phyloP scores from a whole-genome alignment of 2,113 vertebrate genomes.

The Symphodus melops region DNA sequence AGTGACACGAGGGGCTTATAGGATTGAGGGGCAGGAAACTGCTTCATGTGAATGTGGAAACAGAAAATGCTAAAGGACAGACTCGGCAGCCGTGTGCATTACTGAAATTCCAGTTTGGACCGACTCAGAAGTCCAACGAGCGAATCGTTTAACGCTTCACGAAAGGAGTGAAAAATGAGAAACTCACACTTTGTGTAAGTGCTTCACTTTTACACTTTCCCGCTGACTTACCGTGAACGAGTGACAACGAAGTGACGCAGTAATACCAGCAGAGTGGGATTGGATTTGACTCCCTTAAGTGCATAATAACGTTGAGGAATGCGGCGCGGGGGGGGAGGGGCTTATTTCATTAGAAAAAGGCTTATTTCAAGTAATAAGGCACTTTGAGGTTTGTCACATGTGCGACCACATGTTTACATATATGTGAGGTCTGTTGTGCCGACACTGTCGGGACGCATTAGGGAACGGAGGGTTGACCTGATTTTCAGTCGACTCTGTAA shows the following conservation, averaged over 20 bases:
- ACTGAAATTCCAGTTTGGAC: conserved; percentile 21
- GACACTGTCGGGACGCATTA: not conserved
- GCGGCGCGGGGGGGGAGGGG: too few relatives aligned
- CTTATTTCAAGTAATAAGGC: conserved; percentile 9
- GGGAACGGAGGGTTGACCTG: not conserved
- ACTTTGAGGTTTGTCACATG: conserved; percentile 14
- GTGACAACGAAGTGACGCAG: conserved; percentile 40
- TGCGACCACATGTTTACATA: not conserved
- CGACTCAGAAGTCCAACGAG: conserved; percentile 9
- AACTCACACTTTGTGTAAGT: not conserved
- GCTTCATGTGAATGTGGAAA: conserved; percentile 43
- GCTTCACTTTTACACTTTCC: conserved; percentile 13
- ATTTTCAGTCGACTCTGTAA: not conserved
- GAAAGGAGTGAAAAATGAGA: conserved; percentile 9
- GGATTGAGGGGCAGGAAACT: conserved; percentile 34
- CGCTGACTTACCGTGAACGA: conserved; percentile 39
- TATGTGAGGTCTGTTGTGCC: not conserved
- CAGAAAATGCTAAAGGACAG: not conserved
- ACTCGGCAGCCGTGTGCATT: conserved; percentile 27
- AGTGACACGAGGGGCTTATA: conserved; percentile 43
- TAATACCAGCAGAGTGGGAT: conserved; percentile 7
- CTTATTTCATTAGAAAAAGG: conserved; percentile 42
- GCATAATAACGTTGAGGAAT: conserved; percentile 50
- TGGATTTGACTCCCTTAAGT: conserved; percentile 30
- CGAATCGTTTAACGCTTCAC: not conserved